Conservation (phyloP, 2,888 invertebrate genomes). For the Drosophila quinaria region DNA sequence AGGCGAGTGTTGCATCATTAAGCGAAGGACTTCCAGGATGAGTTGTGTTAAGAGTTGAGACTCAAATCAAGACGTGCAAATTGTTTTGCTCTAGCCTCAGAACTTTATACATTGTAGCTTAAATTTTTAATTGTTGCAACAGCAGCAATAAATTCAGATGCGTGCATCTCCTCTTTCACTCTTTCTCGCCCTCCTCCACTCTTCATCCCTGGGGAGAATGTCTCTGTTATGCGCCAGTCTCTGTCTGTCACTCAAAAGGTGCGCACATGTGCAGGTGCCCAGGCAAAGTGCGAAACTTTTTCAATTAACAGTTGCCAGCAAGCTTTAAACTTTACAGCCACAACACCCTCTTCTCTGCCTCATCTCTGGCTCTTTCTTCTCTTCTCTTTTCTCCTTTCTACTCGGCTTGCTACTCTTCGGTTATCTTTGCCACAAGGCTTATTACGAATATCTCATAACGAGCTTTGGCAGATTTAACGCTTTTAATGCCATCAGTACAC, state of each 20-base stretch:
- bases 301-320: conserved; percentile 75
- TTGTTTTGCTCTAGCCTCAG: conserved; percentile 41
- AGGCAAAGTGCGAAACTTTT: conserved; percentile 69
- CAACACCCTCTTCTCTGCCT: conserved; percentile 19
- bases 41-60: conserved; percentile 10
- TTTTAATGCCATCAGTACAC: conserved; percentile 44
- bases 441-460: conserved; percentile 66
- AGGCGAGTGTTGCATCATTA: conserved; percentile 54
- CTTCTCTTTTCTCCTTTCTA: not conserved
- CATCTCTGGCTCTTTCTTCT: not conserved
- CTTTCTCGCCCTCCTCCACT: not conserved
- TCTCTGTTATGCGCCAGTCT: conserved; percentile 28
- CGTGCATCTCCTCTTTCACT: not conserved
- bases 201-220: conserved; percentile 7
- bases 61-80: conserved; percentile 44
- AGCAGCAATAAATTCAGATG: conserved; percentile 34
- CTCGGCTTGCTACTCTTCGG: conserved; percentile 4
- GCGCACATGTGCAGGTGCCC: conserved; percentile 55
- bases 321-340: conserved; percentile 62
- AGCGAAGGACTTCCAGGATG: conserved; percentile 22
- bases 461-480: conserved; percentile 54
- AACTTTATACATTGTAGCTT: conserved; percentile 50
- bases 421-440: conserved; percentile 55
- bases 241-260: conserved; percentile 56
- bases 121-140: conserved; percentile 56